phyloP scores from a whole-genome alignment of 2,888 invertebrate species.

The Antheraea yamamai region DNA sequence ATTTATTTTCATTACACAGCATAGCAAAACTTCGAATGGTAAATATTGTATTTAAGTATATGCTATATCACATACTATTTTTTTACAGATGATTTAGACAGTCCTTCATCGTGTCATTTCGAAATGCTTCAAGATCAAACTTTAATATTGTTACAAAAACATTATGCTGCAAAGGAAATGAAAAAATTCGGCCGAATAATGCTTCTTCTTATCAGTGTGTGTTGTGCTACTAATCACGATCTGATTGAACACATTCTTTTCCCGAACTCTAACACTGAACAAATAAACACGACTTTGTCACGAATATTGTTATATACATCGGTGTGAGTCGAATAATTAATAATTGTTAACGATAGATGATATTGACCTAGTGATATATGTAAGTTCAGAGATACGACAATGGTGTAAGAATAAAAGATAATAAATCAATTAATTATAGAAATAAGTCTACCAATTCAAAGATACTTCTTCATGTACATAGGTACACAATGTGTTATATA shows the following conservation, averaged over 20 bases:
- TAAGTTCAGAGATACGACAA: not conserved
- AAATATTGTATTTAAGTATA: not conserved
- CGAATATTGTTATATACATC: conserved; percentile 63
- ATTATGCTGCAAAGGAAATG: conserved; percentile 78
- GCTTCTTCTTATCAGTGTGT: conserved; percentile 86
- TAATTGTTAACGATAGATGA: not conserved
- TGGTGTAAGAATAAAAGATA: not conserved
- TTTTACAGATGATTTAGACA: conserved; percentile 50
- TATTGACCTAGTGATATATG: not conserved
- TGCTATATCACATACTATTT: conserved; percentile 12
- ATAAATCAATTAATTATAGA: not conserved
- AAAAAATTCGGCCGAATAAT: conserved; percentile 88
- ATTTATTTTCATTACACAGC: not conserved
- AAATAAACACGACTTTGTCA: conserved; percentile 55
- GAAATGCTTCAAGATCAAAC: conserved; percentile 91
- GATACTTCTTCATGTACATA: not conserved
- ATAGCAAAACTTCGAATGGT: not conserved
- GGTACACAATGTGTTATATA: not conserved
- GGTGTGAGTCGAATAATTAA: conserved; percentile 31
- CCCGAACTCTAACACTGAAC: conserved; percentile 82
- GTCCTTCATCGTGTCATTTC: conserved; percentile 63
- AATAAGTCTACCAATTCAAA: conserved; percentile 4
- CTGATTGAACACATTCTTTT: conserved; percentile 87
- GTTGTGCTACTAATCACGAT: conserved; percentile 55
- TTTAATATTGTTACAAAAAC: conserved; percentile 88